Evolutionary conservation across 2,888 invertebrate genomes (phyloP).

Genomic region (Falcaria lacertinaria): DNA sequence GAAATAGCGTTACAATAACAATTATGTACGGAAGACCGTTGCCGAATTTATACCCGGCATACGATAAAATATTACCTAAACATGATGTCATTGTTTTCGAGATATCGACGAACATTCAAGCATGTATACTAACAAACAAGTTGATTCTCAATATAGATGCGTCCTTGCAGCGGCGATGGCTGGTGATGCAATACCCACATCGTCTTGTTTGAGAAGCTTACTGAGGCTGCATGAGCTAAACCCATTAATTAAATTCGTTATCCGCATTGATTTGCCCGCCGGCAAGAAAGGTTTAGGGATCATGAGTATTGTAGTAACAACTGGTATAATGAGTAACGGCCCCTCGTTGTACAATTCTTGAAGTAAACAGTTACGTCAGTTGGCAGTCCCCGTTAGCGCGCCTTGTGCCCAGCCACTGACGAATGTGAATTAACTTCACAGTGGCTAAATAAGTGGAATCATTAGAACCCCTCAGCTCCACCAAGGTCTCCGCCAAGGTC

Average conservation of each 20-base stretch:
- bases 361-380: neutral
- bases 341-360: neutral
- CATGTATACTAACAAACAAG: conserved; percentile 15
- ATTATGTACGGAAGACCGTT: no score
- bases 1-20: no score
- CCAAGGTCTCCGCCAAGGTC: neutral
- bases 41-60: neutral
- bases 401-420: no score
- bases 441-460: neutral
- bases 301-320: no score
- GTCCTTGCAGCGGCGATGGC: conserved; percentile 9
- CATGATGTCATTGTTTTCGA: conserved; percentile 26
- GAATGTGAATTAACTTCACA: neutral
- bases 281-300: no score
- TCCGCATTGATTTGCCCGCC: no score
- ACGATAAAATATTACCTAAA: conserved; percentile 6
- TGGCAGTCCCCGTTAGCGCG: neutral
- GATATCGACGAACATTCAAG: conserved; percentile 16
- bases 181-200: neutral
- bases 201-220: neutral
- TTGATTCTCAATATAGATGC: conserved; percentile 13
- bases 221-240: no score
- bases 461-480: neutral
- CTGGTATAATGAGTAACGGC: no score
- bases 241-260: no score